These are phyloP conservation scores for Leptura quadrifasciata DNA, from an alignment of 2,888 invertebrate genomes.

Conservation along the genomic window DNA sequence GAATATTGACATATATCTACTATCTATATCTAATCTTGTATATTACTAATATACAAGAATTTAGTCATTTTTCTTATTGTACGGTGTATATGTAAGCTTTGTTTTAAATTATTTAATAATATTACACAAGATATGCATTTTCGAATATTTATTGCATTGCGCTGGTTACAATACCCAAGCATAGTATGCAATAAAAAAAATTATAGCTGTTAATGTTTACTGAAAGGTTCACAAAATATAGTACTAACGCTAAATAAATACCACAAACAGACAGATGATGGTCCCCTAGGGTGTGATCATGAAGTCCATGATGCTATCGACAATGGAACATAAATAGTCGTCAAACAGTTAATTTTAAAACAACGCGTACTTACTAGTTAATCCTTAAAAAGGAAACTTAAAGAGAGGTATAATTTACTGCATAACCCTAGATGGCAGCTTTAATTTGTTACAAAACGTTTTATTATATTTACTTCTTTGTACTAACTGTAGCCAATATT, in stretches of 20 bases:
- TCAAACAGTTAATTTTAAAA: constrained; percentile 22
- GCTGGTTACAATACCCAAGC: too few species aligned
- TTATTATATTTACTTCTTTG: too few species aligned
- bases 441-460: neutral
- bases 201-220: constrained; percentile 1
- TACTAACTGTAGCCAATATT: too few species aligned
- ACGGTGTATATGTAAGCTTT: too few species aligned
- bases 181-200: too few species aligned
- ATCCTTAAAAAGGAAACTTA: neutral
- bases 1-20: too few species aligned
- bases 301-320: constrained; percentile 67
- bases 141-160: too few species aligned
- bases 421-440: neutral
- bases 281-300: constrained; percentile 65
- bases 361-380: neutral
- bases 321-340: constrained; percentile 46
- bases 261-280: constrained; percentile 54
- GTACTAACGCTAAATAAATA: constrained; percentile 55
- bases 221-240: constrained; percentile 14
- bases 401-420: neutral
- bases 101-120: too few species aligned
- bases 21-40: too few species aligned
- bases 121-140: too few species aligned
- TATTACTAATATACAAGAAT: too few species aligned
- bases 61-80: too few species aligned